Conservation (phyloP, 2,888 invertebrate species). For the Cephonodes hylas region DNA sequence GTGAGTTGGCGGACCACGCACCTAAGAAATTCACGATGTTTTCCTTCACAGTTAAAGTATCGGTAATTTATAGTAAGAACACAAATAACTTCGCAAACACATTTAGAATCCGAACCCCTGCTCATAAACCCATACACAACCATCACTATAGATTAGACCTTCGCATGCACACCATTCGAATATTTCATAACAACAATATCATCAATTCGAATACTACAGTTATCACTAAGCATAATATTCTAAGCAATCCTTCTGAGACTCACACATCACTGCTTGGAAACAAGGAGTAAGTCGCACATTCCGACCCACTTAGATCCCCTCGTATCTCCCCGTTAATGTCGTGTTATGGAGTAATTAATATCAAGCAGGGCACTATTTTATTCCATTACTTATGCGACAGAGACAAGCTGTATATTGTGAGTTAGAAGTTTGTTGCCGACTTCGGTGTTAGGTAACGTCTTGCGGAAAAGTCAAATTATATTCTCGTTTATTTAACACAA, state of each 20-base stretch:
- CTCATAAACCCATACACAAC: too few relatives aligned
- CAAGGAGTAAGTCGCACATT: conserved; percentile 24
- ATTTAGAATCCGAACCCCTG: too few relatives aligned
- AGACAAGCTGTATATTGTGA: conserved; percentile 56
- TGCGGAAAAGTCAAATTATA: conserved; percentile 28
- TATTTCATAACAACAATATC: too few relatives aligned
- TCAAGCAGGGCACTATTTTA: conserved; percentile 70
- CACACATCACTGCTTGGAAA: neutral
- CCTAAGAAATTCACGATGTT: too few relatives aligned
- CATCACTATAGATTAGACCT: too few relatives aligned
- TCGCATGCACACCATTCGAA: too few relatives aligned
- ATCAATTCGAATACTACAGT: too few relatives aligned
- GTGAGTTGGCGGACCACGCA: too few relatives aligned
- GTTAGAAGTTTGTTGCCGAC: conserved; percentile 53
- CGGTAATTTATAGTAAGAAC: too few relatives aligned
- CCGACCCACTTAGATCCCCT: conserved; percentile 44
- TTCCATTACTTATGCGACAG: conserved; percentile 67
- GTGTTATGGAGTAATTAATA: conserved; percentile 75
- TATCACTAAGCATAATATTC: neutral
- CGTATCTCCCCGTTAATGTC: conserved; percentile 52
- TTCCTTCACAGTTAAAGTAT: too few relatives aligned
- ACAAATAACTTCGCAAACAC: too few relatives aligned
- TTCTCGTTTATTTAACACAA: too few relatives aligned
- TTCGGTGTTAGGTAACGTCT: conserved; percentile 8
- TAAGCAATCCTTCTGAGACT: neutral